phyloP scores from a whole-genome alignment of 2,888 invertebrate species.

The Cheilosia soror region DNA sequence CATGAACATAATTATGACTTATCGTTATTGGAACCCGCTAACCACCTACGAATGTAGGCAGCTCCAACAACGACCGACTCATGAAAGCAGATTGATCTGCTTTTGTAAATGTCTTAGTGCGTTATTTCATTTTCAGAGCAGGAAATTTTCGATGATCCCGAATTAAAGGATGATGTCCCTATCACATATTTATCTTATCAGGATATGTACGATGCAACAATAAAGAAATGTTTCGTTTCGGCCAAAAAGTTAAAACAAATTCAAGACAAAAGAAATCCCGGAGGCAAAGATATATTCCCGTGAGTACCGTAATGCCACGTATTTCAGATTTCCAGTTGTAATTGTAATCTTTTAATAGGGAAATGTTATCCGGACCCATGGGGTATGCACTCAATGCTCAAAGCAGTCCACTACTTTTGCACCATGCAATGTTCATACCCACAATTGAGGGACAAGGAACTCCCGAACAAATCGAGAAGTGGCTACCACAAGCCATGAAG shows the following conservation, averaged over 20 bases:
- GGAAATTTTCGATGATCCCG: constrained; percentile 42
- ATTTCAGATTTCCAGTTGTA: neutral
- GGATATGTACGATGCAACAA: constrained; percentile 42
- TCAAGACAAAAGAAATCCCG: constrained; percentile 86
- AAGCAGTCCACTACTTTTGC: constrained; percentile 86
- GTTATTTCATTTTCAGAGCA: too few relatives aligned
- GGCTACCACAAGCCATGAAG: constrained; percentile 91
- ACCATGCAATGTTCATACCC: constrained; percentile 95
- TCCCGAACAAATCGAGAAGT: constrained; percentile 92
- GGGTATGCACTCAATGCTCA: constrained; percentile 49
- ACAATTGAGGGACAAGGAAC: constrained; percentile 93
- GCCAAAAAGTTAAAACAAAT: constrained; percentile 88
- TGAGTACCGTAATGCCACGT: neutral
- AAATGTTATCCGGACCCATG: neutral
- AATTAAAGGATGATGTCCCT: constrained; percentile 36
- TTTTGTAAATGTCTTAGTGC: too few relatives aligned
- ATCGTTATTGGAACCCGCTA: too few relatives aligned
- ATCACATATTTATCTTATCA: constrained; percentile 41
- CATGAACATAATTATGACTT: too few relatives aligned
- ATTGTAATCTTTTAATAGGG: neutral
- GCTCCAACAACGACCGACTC: too few relatives aligned
- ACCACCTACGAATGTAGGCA: too few relatives aligned
- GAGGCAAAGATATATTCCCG: constrained; percentile 41
- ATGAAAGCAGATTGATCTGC: too few relatives aligned
- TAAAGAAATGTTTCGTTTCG: constrained; percentile 80